Conservation (phyloP, 2,797 vertebrate genomes). For the Artibeus lituratus region DNA sequence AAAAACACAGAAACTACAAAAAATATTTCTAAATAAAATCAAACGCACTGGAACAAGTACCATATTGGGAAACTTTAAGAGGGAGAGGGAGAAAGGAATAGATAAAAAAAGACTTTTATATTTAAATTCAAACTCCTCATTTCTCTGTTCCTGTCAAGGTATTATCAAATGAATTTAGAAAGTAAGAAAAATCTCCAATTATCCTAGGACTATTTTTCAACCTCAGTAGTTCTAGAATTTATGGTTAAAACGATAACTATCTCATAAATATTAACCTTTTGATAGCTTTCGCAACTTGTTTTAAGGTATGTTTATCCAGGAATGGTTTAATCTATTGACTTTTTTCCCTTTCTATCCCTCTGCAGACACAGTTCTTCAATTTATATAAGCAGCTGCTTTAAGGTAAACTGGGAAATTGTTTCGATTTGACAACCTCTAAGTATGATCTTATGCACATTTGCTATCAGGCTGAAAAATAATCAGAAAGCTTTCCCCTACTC, state of each 20-base stretch:
- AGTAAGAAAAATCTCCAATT: conserved; percentile 70
- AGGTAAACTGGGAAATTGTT: not conserved
- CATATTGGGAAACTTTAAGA: conserved; percentile 70
- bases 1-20: not conserved
- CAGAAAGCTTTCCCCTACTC: not conserved
- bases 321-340: conserved; percentile 6
- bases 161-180: conserved; percentile 76
- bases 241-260: conserved; percentile 69
- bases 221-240: conserved; percentile 62
- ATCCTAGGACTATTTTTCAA: conserved; percentile 67
- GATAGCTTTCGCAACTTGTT: not conserved
- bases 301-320: not conserved
- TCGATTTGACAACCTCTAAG: not conserved
- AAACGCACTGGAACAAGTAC: conserved; percentile 58
- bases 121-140: conserved; percentile 58
- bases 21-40: conserved; percentile 79
- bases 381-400: not conserved
- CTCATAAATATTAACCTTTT: conserved; percentile 26
- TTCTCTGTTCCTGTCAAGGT: conserved; percentile 68
- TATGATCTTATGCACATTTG: not conserved
- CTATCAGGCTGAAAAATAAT: not conserved
- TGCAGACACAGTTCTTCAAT: not conserved
- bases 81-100: conserved; percentile 14
- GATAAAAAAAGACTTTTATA: conserved; percentile 65
- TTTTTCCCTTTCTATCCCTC: not conserved